Conservation (phyloP, 53 echinoderm and acorn worm genomes). For the Paracentrotus lividus region DNA sequence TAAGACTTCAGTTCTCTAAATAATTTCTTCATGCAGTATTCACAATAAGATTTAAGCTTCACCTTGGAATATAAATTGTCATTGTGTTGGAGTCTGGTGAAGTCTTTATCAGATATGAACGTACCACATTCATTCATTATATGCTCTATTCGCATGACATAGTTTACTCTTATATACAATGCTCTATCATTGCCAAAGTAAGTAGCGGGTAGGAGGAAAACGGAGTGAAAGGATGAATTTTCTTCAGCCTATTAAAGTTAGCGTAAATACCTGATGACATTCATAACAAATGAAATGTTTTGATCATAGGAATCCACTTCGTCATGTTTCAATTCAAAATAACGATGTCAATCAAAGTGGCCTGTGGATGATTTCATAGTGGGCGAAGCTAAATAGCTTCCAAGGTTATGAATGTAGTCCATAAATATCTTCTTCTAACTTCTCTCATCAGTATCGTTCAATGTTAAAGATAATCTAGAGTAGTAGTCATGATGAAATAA, state of each 20-base stretch:
- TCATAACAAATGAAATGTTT: not conserved
- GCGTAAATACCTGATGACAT: not conserved
- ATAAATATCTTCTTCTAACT: not conserved
- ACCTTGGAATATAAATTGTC: not conserved
- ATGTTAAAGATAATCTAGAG: not conserved
- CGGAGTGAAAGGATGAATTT: not conserved
- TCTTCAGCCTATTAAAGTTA: not conserved
- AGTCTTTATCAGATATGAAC: not conserved
- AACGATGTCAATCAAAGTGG: not conserved
- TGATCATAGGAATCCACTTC: not conserved
- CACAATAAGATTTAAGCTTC: too few relatives aligned
- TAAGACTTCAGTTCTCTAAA: too few relatives aligned
- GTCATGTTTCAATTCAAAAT: constrained; percentile 10
- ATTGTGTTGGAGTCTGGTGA: not conserved
- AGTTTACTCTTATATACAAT: not conserved
- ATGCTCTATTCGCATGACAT: not conserved
- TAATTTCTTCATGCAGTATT: too few relatives aligned
- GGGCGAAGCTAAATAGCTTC: constrained; percentile 12
- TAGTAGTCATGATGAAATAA: not conserved
- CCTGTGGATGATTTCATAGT: not conserved
- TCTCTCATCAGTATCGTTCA: not conserved
- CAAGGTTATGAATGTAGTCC: not conserved
- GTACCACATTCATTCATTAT: not conserved
- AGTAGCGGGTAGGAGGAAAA: not conserved
- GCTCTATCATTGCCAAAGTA: not conserved